Base-by-base conservation (phyloP, 1,140 invertebrate species). In the Solen grandis region DNA sequence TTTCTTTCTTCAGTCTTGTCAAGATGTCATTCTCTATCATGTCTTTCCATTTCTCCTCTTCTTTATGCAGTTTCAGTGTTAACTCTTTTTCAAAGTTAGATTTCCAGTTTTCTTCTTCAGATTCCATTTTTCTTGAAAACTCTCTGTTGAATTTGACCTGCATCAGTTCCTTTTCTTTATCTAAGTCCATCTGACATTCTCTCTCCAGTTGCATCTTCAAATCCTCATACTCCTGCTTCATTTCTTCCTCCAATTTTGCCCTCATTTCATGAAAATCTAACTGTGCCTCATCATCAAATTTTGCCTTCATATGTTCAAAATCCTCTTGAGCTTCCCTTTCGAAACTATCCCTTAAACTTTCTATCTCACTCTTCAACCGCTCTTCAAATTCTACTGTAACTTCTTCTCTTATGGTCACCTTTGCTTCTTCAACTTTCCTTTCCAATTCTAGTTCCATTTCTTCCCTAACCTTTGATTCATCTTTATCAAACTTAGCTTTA, bases 271-370 rank as follows among this genome's bases (percentile, higher is more conserved):
- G 62, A 68, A 77, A 77, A 54, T 77, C 74, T 41, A 65, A 50
- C 36, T 60, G 41, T 29, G 63, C 59, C 31, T 79, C 76, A 36
- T 16, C 50, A 35, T 79, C 76, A 79, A 79, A 70, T 41, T 72
- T 79, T 38, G 46, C 41, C 59, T 68, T 77, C 25, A 77, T 52
- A 68, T 77, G 74, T 41, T 77, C 74, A 66, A 77, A 77, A 54
- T 77, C 74, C 38, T 66, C 63, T 41, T 60, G 66, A 27, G 74
- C 74, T 8, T 66, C 74, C n/a, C 35, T 50, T 22, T 77, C 74
- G 46, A 55, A 68, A 35, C 68, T 77, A 5, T 77, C 74, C 31
- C 50, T 66, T 25, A 68, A 13, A 54, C 59, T 66, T 5, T 77
- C 74, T 35, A 77, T 55, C 41, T 77, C 74, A 41, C 29, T 19